Percentiles rank a stretch among this genome's conserved stretches.
Conservation (phyloP, 2,113 vertebrate genomes). For the Pardalotus punctatus region DNA sequence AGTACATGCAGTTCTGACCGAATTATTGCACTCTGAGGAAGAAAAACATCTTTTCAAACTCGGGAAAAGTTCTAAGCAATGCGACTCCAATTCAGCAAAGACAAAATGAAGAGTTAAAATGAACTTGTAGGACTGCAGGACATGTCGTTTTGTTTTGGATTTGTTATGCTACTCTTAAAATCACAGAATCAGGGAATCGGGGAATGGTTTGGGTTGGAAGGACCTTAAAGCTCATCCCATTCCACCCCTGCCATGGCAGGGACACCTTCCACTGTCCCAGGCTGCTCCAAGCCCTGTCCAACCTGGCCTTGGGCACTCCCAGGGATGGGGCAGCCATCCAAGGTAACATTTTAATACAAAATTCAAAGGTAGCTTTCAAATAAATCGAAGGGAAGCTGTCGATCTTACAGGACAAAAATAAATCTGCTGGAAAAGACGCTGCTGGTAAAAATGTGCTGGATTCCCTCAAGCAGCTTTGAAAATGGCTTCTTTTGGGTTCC, state of each 20-base stretch:
- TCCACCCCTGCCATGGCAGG: background rate
- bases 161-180: background rate
- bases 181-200: background rate
- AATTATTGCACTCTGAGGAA: background rate
- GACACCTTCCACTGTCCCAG: background rate
- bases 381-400: background rate
- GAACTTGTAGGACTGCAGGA: background rate
- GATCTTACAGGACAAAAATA: background rate
- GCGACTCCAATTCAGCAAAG: background rate
- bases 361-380: background rate
- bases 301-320: accelerated
- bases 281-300: background rate
- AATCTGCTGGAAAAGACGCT: background rate
- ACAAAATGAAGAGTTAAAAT: background rate
- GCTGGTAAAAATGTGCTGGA: background rate
- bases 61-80: background rate
- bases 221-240: accelerated
- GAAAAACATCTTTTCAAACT: background rate
- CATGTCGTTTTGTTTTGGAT: background rate
- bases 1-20: background rate
- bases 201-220: background rate
- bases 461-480: background rate
- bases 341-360: background rate
- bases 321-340: background rate
- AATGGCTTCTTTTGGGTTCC: background rate